Conservation (phyloP, 2,888 invertebrate species). For the Empis stercorea region DNA sequence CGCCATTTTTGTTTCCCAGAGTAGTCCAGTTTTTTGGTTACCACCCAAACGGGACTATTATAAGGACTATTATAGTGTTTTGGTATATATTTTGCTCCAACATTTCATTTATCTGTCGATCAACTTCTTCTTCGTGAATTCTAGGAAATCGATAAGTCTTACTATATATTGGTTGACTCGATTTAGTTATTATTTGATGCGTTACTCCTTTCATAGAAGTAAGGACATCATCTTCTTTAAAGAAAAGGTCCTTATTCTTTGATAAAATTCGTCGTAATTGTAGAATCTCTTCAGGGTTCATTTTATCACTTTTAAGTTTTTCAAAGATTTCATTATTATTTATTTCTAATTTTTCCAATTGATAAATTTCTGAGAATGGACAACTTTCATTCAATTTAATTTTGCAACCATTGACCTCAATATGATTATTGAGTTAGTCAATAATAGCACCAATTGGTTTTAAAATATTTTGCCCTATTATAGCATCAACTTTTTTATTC, state of each 20-base stretch:
- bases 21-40: slow-evolving; percentile 9
- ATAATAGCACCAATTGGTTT: background rate
- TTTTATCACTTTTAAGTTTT: background rate
- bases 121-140: slow-evolving; percentile 6
- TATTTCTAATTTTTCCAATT: background rate
- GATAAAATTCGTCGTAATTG: background rate
- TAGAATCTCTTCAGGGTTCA: background rate
- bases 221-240: slow-evolving; percentile 3
- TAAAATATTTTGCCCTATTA: background rate
- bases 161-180: slow-evolving; percentile 3
- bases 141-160: slow-evolving; percentile 7
- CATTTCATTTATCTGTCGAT: slow-evolving; percentile 6
- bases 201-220: slow-evolving; percentile 5
- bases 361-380: background rate
- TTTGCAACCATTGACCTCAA: background rate
- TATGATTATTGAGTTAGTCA: background rate
- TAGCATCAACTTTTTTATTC: background rate
- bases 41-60: slow-evolving; percentile 9
- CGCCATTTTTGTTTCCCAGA: slow-evolving; percentile 10
- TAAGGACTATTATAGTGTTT: slow-evolving; percentile 6
- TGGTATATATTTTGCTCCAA: slow-evolving; percentile 4
- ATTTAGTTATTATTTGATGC: slow-evolving; percentile 6
- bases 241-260: slow-evolving; percentile 3
- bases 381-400: background rate
- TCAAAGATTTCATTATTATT: background rate